These are phyloP conservation scores for Erythrolamprus reginae DNA, from an alignment of 2,113 vertebrate genomes.

Conservation along the genomic window DNA sequence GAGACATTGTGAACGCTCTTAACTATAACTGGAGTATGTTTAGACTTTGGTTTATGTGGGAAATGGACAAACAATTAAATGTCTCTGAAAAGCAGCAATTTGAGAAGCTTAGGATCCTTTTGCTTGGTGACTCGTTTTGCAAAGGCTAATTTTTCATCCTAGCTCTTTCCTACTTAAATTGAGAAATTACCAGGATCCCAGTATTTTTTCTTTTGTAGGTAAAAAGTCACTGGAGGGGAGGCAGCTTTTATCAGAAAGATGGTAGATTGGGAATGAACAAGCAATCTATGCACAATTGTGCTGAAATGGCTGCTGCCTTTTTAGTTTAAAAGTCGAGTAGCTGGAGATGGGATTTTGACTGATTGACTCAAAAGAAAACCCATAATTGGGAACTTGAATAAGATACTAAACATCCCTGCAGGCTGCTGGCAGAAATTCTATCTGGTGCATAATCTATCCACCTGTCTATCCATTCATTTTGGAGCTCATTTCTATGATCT, in stretches of 20 bases:
- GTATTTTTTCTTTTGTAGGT: neutral
- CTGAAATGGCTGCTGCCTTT: neutral
- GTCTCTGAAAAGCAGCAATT: neutral
- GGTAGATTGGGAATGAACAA: neutral
- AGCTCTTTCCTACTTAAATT: too few relatives aligned
- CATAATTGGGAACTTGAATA: neutral
- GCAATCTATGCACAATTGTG: neutral
- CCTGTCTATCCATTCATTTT: neutral
- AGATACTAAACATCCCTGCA: neutral
- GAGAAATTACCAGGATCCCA: neutral
- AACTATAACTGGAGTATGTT: neutral
- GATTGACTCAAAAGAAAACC: neutral
- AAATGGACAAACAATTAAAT: neutral
- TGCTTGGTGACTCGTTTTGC: neutral
- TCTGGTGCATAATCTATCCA: neutral
- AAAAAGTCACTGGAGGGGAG: too few relatives aligned
- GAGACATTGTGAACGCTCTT: neutral
- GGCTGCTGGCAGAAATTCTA: neutral
- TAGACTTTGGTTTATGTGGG: neutral
- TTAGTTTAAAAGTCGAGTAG: neutral
- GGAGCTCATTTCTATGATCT: neutral
- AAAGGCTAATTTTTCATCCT: neutral
- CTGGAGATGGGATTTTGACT: neutral
- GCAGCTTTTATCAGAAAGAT: neutral
- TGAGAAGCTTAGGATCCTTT: neutral